These are phyloP conservation scores for Heteractis magnifica DNA, from an alignment of 92 coral and sea anemone genomes.

Conservation along the genomic window DNA sequence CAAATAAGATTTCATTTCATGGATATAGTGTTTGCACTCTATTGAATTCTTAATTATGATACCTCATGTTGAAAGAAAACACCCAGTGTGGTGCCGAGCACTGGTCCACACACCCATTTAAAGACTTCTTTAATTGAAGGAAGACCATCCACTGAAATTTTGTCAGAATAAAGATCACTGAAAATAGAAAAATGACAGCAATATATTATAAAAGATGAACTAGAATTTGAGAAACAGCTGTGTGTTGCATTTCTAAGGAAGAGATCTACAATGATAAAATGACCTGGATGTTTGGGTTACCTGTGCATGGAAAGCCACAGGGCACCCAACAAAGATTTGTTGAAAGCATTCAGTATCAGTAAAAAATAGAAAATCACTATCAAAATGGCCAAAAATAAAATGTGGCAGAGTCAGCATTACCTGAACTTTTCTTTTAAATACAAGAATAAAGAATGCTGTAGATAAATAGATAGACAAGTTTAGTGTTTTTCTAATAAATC, in stretches of 20 bases:
- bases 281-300: not conserved
- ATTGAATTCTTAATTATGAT: not conserved
- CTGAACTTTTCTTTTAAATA: slow-evolving; percentile 83
- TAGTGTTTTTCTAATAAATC: not conserved
- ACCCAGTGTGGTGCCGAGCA: slow-evolving; percentile 60
- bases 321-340: not conserved
- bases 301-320: not conserved
- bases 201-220: not conserved
- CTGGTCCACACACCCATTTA: slow-evolving; percentile 97
- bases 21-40: too few relatives aligned
- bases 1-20: too few relatives aligned
- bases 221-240: too few relatives aligned
- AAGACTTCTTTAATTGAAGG: slow-evolving; percentile 79
- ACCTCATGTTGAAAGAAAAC: slow-evolving; percentile 73
- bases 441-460: slow-evolving; percentile 80
- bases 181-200: not conserved
- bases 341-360: not conserved
- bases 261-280: not conserved
- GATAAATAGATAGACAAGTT: slow-evolving; percentile 4
- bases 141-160: slow-evolving; percentile 36
- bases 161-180: slow-evolving; percentile 49
- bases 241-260: too few relatives aligned
- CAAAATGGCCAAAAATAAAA: too few relatives aligned
- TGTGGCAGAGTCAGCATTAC: slow-evolving; percentile 22
- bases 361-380: not conserved